Evolutionary conservation across 2,888 invertebrate genomes (phyloP).

Genomic region (Seira musarum): DNA sequence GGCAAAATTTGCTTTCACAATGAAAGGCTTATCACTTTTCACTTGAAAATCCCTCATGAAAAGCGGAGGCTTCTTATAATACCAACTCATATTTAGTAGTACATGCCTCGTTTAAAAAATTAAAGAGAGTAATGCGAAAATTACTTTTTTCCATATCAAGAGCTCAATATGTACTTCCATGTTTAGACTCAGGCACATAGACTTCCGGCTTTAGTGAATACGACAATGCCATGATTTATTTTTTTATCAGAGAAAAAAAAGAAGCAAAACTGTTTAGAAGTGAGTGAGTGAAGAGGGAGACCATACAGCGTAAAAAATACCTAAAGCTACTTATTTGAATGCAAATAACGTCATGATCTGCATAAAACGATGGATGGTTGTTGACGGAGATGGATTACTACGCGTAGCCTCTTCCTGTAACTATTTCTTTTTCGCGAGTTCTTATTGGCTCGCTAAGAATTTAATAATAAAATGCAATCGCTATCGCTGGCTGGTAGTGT

Average conservation of each 20-base stretch:
- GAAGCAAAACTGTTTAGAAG: background rate
- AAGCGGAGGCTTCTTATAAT: background rate
- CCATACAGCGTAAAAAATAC: constrained; percentile 7
- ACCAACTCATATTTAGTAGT: background rate
- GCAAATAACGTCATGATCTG: constrained; percentile 56
- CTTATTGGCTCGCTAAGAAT: background rate
- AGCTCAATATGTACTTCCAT: background rate
- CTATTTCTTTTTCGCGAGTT: background rate
- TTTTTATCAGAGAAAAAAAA: background rate
- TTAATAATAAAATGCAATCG: background rate
- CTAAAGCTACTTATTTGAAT: constrained; percentile 55
- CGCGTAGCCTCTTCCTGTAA: constrained; percentile 37
- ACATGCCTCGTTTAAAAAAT: constrained; percentile 14
- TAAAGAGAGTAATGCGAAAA: constrained; percentile 28
- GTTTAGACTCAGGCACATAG: background rate
- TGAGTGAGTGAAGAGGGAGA: background rate
- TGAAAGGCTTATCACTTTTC: constrained; percentile 24
- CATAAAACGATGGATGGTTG: constrained; percentile 51
- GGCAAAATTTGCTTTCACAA: constrained; percentile 11
- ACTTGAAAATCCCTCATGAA: constrained; percentile 16
- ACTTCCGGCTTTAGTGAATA: background rate
- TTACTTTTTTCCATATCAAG: constrained; percentile 23
- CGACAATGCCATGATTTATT: background rate
- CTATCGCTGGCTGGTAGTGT: too few relatives aligned
- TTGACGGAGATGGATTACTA: constrained; percentile 56